Base-by-base conservation (phyloP, 2,113 vertebrate genomes). In the Marcusenius ussheri region DNA sequence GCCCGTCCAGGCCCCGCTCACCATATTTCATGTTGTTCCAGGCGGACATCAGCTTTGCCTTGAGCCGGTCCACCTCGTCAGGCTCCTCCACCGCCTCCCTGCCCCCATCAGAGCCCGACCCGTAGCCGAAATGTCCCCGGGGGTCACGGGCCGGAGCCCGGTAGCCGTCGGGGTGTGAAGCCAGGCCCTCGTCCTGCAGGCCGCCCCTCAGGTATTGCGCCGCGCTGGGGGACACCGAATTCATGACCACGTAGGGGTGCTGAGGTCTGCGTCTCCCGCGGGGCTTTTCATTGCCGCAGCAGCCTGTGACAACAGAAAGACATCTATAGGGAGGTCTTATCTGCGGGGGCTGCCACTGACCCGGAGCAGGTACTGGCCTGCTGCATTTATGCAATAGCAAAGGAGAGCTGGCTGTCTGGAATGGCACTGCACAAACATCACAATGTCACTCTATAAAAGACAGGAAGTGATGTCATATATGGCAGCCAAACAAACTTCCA, bases 11-110 rank as follows among this genome's bases (percentile, higher is more conserved):
- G 39, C 1, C 17, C 10, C 8, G 90, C 96, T 92, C 89, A 98
- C 98, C 97, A 83, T 98, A 98, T 96, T 98, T 98, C 88, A 98
- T 96, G 39, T 97, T 98, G 94, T 98, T 98, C 97, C 97, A 98
- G 0, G 95, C 96, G 0, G 97, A 97, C 94, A 97, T 96, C 47
- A 98, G 94, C 92, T 97, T 97, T 91, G 96, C 95, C 91, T 98
- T 98, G 42, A 98, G 94, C 90, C 96, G 97, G 93, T 98, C 97
- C 94, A 98, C 96, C 91, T 98, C 97, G 11, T 97, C 97, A 0
- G 96, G 96, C 83, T 98, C 97, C 4, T 89, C 95, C 0, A 91
- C 27, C 0, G 91, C 89, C 45, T 95, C 91, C 86, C 91, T 91
- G 53, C 86, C 89, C 45, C 91, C 5, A 2, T 95, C 94, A 15